Conservation (phyloP, 1,140 invertebrate species). For the Trichonephila clavata region DNA sequence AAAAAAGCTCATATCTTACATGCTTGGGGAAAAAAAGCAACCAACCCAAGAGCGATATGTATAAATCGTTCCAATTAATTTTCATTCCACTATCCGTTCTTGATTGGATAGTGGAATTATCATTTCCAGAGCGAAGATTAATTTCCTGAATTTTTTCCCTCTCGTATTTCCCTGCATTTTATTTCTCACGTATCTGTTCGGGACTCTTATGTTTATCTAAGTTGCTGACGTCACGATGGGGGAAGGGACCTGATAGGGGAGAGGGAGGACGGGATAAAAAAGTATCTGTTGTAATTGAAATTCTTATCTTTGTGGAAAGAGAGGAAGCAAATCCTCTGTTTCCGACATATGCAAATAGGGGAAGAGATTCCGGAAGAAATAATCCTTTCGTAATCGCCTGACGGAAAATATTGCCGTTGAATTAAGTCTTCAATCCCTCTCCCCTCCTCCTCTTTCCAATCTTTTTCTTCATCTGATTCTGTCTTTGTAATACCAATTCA, state of each 20-base stretch:
- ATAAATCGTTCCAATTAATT: not conserved
- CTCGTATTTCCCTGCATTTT: not conserved
- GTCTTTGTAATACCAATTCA: not conserved
- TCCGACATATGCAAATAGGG: conserved; percentile 56
- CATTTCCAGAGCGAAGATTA: not conserved
- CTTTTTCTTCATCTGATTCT: not conserved
- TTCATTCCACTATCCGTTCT: not conserved
- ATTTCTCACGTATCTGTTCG: not conserved
- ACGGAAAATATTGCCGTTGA: conserved; percentile 4
- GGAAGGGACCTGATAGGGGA: not conserved
- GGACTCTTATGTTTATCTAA: not conserved
- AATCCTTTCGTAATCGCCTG: conserved; percentile 26
- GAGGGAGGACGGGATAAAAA: not conserved
- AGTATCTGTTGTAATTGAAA: conserved; percentile 50
- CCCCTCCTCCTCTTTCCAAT: not conserved
- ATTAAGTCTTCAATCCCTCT: not conserved
- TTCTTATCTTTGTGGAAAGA: not conserved
- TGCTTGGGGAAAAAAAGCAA: not conserved
- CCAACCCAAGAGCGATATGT: not conserved
- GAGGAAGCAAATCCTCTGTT: conserved; percentile 38
- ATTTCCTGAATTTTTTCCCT: not conserved
- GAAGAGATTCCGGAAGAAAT: conserved; percentile 32
- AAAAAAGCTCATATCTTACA: not conserved
- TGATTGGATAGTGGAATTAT: conserved; percentile 6
- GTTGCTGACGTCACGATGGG: not conserved